phyloP scores from a whole-genome alignment of 2,113 vertebrate genomes.

The Pavo muticus region DNA sequence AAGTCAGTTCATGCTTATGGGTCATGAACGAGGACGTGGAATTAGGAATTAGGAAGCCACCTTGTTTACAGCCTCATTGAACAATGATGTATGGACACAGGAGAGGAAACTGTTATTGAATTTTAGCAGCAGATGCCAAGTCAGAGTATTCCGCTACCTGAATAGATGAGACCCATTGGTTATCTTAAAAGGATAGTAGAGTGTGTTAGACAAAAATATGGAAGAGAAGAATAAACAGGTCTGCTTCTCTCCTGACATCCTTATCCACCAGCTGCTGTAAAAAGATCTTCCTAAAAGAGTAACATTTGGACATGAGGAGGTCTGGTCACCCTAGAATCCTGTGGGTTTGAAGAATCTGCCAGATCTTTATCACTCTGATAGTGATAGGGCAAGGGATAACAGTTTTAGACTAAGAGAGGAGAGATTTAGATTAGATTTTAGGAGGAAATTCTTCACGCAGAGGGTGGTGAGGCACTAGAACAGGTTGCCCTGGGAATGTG shows the following conservation, averaged over 20 bases:
- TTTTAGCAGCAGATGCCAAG: slow-evolving; percentile 19
- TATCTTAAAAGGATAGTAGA: neutral
- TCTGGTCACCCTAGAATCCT: neutral
- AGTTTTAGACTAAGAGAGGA: neutral
- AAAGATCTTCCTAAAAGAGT: neutral
- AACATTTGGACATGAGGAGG: neutral
- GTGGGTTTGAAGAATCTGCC: neutral
- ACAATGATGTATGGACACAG: neutral
- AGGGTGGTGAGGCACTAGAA: neutral
- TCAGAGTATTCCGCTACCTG: neutral
- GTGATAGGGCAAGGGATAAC: neutral
- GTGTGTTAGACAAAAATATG: neutral
- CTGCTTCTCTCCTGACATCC: neutral
- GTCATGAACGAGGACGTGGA: neutral
- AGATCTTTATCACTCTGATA: neutral
- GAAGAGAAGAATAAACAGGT: neutral
- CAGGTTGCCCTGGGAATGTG: neutral
- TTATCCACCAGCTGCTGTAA: neutral
- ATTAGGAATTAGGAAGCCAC: slow-evolving; percentile 7
- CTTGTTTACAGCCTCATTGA: neutral
- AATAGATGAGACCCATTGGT: neutral
- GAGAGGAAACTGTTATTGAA: slow-evolving; percentile 13
- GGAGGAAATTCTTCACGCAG: neutral
- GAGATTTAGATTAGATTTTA: neutral
- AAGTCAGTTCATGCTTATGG: neutral